Conservation (phyloP, 2,113 vertebrate genomes). For the Microtus oregoni region DNA sequence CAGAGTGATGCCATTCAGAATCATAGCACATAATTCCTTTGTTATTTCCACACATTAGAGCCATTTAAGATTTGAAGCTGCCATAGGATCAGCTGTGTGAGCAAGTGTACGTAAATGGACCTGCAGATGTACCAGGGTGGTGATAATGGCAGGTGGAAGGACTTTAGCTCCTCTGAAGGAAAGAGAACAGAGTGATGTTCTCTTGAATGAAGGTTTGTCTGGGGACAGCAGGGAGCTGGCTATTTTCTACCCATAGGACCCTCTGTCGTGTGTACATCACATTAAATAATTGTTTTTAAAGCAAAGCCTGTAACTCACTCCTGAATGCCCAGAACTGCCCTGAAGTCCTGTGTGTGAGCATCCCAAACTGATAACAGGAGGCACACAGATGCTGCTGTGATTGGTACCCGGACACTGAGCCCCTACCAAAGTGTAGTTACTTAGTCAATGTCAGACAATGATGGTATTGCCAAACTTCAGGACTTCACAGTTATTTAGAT, state of each 20-base stretch:
- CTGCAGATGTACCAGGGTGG: too few species aligned
- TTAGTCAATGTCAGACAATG: not conserved
- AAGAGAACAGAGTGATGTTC: not conserved
- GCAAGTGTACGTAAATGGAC: not conserved
- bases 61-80: not conserved
- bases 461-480: not conserved
- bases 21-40: constrained; percentile 13
- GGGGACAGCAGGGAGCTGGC: not conserved
- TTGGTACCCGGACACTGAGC: not conserved
- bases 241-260: not conserved
- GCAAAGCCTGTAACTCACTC: not conserved
- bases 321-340: constrained; percentile 13
- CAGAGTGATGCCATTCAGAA: constrained; percentile 27
- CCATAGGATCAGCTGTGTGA: not conserved
- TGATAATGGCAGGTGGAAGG: not conserved
- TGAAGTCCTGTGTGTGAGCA: not conserved
- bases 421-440: not conserved
- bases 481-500: not conserved
- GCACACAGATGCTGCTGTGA: not conserved
- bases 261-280: not conserved
- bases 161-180: not conserved
- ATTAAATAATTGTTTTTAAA: not conserved
- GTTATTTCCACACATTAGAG: not conserved
- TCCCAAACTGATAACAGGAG: not conserved
- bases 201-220: not conserved